Evolutionary conservation across 1,140 invertebrate species (phyloP), one percentile per base, ranked within the genome.

Genomic region (Macrosteles quadrilineatus): DNA sequence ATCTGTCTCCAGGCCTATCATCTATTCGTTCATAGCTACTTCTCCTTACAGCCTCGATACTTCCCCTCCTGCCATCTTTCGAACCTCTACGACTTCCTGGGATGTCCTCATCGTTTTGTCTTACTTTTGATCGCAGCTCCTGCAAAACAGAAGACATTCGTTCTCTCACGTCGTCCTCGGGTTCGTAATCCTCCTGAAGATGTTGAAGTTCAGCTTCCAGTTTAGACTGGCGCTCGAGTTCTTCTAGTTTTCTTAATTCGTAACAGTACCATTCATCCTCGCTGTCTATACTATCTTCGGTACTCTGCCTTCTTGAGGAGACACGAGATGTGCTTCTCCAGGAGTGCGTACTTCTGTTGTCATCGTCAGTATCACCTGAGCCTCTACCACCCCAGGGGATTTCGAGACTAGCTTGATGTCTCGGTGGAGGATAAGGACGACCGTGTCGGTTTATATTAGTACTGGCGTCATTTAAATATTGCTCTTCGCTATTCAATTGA

Each of bases 241-340:
- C 91, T 80, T 96, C 91, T 40, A 96, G 78, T 80, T 95, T 94
- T 55, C 90, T 84, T 64, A 95, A 76, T 76, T 95, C 94, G 78
- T 96, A 94, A 72, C 91, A 92, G 76, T 95, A 96, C 90, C 94
- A 96, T 82, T 96, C 93, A 77, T 96, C 94, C 80, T 96, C 94
- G 47, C 91, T 93, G 79, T 96, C 94, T 68, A 96, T 96, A 69
- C 91, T 94, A 74, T 96, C 94, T 81, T 95, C 94, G 0, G 94
- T 96, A 78, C 93, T 95, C 82, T 96, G 93, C 40, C 93, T 82
- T 75, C 93, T 84, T 1, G 93, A 95, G 3, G 92, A 94, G n/a
- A 92, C 90, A 72, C 91, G 82, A 0, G 92, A 95, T 1, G 91
- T 89, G 75, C 92, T 94, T 71, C 93, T 84, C 82, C 90, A 93